These are phyloP conservation scores for Otocyon megalotis DNA, from an alignment of 2,113 vertebrate species.

Conservation along the genomic window DNA sequence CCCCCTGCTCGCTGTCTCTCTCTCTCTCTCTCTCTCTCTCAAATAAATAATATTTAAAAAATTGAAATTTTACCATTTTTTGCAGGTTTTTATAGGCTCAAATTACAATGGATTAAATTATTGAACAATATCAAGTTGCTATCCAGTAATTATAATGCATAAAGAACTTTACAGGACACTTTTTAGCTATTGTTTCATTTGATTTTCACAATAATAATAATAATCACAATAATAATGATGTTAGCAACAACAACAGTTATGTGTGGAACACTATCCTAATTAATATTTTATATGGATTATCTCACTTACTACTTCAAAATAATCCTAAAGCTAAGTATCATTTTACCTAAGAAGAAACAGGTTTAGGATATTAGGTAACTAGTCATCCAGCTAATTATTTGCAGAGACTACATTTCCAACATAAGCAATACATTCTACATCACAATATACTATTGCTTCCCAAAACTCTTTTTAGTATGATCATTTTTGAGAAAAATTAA, in stretches of 20 bases:
- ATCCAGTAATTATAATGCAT: neutral
- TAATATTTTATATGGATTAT: neutral
- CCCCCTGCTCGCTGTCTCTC: no score
- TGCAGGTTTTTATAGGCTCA: neutral
- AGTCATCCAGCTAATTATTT: neutral
- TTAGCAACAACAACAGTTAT: neutral
- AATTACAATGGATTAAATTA: neutral
- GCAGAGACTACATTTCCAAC: neutral
- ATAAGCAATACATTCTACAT: neutral
- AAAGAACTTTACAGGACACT: neutral
- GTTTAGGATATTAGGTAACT: neutral
- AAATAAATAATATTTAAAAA: neutral
- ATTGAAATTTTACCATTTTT: neutral
- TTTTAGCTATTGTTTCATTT: neutral
- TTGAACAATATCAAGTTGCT: neutral
- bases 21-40: neutral
- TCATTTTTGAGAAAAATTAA: conserved; percentile 20
- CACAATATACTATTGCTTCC: neutral
- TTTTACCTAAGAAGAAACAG: conserved; percentile 7
- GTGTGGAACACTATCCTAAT: neutral
- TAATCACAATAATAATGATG: neutral
- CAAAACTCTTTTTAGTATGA: neutral
- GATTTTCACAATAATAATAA: neutral
- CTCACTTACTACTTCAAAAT: conserved; percentile 2
- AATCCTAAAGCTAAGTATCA: neutral